Percentiles rank a stretch among this genome's conserved stretches.
Conservation (phyloP, 2,888 invertebrate species). For the Sclerodermus sp. region DNA sequence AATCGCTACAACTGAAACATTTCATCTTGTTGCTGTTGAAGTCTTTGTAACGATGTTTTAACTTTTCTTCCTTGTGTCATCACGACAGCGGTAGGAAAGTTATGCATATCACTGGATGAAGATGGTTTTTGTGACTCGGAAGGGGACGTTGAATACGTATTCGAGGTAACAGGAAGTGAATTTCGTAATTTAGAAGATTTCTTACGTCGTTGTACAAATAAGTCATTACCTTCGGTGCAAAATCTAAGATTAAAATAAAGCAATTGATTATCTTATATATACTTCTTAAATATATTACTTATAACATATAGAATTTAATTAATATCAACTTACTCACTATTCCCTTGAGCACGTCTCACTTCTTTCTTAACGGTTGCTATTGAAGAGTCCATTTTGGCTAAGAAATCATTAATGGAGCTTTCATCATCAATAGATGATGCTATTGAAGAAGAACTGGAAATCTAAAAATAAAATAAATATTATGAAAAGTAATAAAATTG, state of each 20-base stretch:
- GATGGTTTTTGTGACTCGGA: slow-evolving; percentile 54
- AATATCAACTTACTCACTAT: slow-evolving; percentile 74
- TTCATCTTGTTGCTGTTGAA: slow-evolving; percentile 85
- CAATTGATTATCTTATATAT: slow-evolving; percentile 5
- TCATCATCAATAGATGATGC: slow-evolving; percentile 65
- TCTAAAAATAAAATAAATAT: slow-evolving; percentile 9
- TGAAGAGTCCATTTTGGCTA: slow-evolving; percentile 81
- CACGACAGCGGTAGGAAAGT: slow-evolving; percentile 63
- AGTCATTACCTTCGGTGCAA: slow-evolving; percentile 62
- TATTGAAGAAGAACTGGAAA: slow-evolving; percentile 46
- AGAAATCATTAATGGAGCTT: slow-evolving; percentile 76
- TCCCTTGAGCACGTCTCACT: slow-evolving; percentile 76
- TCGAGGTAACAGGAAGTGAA: slow-evolving; percentile 58
- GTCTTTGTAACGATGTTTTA: slow-evolving; percentile 76
- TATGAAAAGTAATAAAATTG: slow-evolving; percentile 4
- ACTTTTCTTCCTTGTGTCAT: slow-evolving; percentile 81
- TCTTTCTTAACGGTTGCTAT: slow-evolving; percentile 83
- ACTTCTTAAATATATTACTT: background rate
- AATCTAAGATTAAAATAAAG: slow-evolving; percentile 54
- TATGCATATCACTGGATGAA: slow-evolving; percentile 61
- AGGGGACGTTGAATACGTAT: slow-evolving; percentile 56
- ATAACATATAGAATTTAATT: background rate
- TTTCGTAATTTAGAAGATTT: slow-evolving; percentile 64
- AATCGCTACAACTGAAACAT: slow-evolving; percentile 86
- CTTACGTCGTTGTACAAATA: slow-evolving; percentile 61